Base-by-base conservation (phyloP, 2,888 invertebrate species). In the Malachius bipustulatus region DNA sequence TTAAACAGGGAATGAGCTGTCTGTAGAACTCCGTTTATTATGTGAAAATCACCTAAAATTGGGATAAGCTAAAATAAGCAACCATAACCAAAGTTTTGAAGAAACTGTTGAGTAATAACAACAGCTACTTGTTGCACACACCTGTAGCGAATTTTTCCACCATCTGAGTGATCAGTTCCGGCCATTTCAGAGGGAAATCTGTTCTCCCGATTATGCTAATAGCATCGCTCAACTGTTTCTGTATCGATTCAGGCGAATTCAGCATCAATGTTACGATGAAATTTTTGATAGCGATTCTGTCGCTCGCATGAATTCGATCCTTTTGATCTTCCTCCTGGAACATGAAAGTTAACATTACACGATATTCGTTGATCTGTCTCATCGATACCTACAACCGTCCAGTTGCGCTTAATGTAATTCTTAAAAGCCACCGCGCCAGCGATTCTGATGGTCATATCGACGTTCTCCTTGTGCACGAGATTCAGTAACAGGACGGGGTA, bases 131-230 rank as follows among this genome's bases (percentile, higher is more conserved):
- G 6, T 6, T 13, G 38, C 24, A 44, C 39, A 38, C 54, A 75
- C 77, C 82, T 38, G 82, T 80, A 28, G 74, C 72, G 61, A 97
- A 91, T 56, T 93, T 89, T 31, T 81, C 78, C 8, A 96, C 87
- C 85, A 99, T 88, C 59, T 93, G 84, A 19, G 82, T 74, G 14
- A 98, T 82, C 2, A 99, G 71, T 43, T 81, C 80, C 0, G 89
- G 91, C 98, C 98, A 98, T 58, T 91, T 88, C 41, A 81, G 77
- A 0, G 98, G 98, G 58, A 98, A 99, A 66, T 98, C 98, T 49
- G 84, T 78, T 55, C 83, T 82, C n/a, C 96, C 96, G 39, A 97
- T 94, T 14, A 91, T 88, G 47, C 90, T 87, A 26, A 97, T 85
- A 0, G 93, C 91, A 66, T 94, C 94, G 50, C 91, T 93, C 30